phyloP scores from a whole-genome alignment of 1,140 invertebrate species.

The Procambarus clarkii region DNA sequence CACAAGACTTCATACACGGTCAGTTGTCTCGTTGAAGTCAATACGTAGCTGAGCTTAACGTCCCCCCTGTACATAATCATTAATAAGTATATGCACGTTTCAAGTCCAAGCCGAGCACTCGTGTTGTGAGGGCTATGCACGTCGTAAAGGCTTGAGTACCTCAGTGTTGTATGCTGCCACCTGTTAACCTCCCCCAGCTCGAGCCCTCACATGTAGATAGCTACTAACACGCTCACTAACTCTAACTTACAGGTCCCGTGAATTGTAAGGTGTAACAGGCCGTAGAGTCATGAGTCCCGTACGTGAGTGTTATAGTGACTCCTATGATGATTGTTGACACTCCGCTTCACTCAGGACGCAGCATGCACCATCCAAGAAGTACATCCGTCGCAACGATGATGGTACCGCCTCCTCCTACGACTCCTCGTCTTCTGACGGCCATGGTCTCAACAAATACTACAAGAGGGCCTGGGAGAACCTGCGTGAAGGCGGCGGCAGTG shows the following conservation, averaged over 20 bases:
- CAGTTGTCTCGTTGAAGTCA: not conserved
- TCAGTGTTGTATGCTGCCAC: not conserved
- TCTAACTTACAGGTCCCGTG: conserved; percentile 71
- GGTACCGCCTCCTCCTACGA: conserved; percentile 75
- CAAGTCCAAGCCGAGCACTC: not conserved
- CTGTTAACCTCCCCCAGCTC: not conserved
- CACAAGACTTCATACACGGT: not conserved
- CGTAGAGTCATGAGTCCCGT: conserved; percentile 62
- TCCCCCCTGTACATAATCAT: not conserved
- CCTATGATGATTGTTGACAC: conserved; percentile 29
- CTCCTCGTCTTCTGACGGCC: conserved; percentile 84
- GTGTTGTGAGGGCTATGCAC: not conserved
- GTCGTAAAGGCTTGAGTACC: not conserved
- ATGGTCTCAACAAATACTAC: conserved; percentile 90
- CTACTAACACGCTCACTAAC: conserved; percentile 71
- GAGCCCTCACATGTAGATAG: conserved; percentile 19
- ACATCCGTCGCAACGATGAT: conserved; percentile 74
- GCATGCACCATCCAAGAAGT: conserved; percentile 73
- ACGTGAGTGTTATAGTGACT: conserved; percentile 37
- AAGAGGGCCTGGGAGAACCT: conserved; percentile 94
- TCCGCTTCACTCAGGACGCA: conserved; percentile 72
- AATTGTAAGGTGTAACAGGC: conserved; percentile 60
- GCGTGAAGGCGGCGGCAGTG: conserved; percentile 81
- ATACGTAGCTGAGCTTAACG: not conserved
- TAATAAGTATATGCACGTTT: not conserved